These are phyloP conservation scores for Dromiciops gliroides DNA, from an alignment of 2,113 vertebrate genomes.

Conservation along the genomic window DNA sequence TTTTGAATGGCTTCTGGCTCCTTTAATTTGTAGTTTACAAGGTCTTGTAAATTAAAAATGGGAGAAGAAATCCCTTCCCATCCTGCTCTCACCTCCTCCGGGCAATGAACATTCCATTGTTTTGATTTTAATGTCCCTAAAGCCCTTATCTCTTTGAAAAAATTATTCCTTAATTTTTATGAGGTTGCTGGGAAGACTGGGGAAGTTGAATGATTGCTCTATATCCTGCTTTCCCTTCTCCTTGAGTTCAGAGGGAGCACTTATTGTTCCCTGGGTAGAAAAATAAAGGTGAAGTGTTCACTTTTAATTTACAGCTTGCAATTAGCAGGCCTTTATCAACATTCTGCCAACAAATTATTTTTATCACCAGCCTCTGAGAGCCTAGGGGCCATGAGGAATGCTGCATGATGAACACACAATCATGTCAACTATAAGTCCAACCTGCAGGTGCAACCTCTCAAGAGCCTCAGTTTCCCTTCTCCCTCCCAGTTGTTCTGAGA, in stretches of 20 bases:
- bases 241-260: rapidly evolving
- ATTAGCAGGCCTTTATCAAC: conserved; percentile 79
- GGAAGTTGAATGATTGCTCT: conserved; percentile 49
- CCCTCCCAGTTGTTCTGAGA: neutral
- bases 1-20: conserved; percentile 51
- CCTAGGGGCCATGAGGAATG: conserved; percentile 10
- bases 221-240: conserved; percentile 14
- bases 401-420: neutral
- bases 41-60: conserved; percentile 78
- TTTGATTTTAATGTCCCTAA: conserved; percentile 69
- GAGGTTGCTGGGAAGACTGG: conserved; percentile 43
- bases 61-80: conserved; percentile 76
- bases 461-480: neutral
- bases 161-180: conserved; percentile 75
- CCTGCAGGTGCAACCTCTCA: rapidly evolving
- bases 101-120: conserved; percentile 70
- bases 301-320: conserved; percentile 79
- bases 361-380: conserved; percentile 70
- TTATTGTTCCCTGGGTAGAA: conserved; percentile 74
- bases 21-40: conserved; percentile 79
- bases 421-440: neutral
- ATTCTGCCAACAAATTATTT: conserved; percentile 74
- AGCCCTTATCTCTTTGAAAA: conserved; percentile 75
- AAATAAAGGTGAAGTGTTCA: conserved; percentile 72
- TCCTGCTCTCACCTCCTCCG: conserved; percentile 57